A percentile compares a stretch with the other conserved stretches of the same genome.
Conservation (phyloP, 2,888 invertebrate species). For the Idaea biselata region DNA sequence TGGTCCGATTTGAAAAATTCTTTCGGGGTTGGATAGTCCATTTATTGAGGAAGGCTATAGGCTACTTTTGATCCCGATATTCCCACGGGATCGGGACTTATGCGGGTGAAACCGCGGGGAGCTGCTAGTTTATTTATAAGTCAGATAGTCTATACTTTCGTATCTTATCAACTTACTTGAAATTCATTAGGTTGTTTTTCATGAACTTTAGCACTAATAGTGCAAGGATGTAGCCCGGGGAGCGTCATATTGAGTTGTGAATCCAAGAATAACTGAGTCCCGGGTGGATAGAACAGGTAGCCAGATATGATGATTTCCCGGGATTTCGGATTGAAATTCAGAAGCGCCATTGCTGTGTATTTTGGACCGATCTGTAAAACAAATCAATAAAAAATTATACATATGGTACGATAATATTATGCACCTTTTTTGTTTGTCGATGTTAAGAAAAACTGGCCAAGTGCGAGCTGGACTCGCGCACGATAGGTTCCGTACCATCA, state of each 20-base stretch:
- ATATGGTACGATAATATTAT: neutral
- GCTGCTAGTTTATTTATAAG: too few species aligned
- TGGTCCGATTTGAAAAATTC: too few species aligned
- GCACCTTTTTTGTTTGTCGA: too few species aligned
- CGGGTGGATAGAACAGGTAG: slow-evolving; percentile 83
- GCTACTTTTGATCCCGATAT: too few species aligned
- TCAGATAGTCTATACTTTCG: neutral
- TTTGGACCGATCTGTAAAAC: slow-evolving; percentile 62
- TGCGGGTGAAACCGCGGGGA: too few species aligned
- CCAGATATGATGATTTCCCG: slow-evolving; percentile 65
- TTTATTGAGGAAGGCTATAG: too few species aligned
- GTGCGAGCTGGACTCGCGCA: too few species aligned
- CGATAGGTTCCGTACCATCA: too few species aligned
- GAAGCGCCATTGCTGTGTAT: slow-evolving; percentile 57
- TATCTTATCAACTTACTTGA: slow-evolving; percentile 69
- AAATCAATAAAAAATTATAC: slow-evolving; percentile 11
- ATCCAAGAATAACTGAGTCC: slow-evolving; percentile 84
- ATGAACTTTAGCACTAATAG: slow-evolving; percentile 82
- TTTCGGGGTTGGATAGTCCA: too few species aligned
- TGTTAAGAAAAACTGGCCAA: too few species aligned
- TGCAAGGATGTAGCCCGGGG: slow-evolving; percentile 86
- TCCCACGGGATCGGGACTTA: too few species aligned
- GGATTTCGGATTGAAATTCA: slow-evolving; percentile 71
- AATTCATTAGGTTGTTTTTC: slow-evolving; percentile 86
- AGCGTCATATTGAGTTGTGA: slow-evolving; percentile 86